Percentiles rank a stretch among this genome's conserved stretches.
phyloP scores from a whole-genome alignment of 2,113 vertebrate species.

The Phodopus roborovskii region DNA sequence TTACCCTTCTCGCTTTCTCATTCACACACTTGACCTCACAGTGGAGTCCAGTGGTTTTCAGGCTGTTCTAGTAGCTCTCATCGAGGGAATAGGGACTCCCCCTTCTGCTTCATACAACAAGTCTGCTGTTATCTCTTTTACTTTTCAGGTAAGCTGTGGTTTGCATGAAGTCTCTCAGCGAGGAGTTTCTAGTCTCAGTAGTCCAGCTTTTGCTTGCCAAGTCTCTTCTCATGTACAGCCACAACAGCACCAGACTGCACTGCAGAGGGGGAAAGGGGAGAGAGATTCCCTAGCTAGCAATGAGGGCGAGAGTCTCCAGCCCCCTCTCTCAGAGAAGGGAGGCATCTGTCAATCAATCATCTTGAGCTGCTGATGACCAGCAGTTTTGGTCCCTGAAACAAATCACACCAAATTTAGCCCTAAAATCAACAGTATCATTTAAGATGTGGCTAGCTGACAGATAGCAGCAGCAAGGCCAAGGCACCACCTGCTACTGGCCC shows the following conservation, averaged over 20 bases:
- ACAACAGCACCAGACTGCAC: neutral
- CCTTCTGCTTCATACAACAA: neutral
- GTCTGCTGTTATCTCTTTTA: neutral
- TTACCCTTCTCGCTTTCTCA: neutral
- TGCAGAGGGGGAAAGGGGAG: neutral
- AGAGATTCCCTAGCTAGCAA: accelerated
- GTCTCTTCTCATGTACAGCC: neutral
- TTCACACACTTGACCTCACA: neutral
- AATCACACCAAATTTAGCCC: neutral
- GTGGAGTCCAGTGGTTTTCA: neutral
- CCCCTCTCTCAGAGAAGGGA: neutral
- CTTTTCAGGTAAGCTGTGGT: neutral
- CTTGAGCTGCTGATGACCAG: neutral
- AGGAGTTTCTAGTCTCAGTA: neutral
- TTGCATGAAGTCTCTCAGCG: neutral
- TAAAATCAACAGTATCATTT: neutral
- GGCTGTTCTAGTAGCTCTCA: neutral
- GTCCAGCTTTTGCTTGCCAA: neutral
- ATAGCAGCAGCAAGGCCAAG: neutral
- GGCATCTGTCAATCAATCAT: neutral
- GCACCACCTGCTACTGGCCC: neutral
- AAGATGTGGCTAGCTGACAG: neutral
- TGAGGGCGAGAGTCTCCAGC: neutral
- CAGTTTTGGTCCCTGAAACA: neutral
- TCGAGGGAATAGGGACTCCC: neutral